These are phyloP conservation scores for Menidia menidia DNA, from an alignment of 2,797 vertebrate species.

Conservation along the genomic window DNA sequence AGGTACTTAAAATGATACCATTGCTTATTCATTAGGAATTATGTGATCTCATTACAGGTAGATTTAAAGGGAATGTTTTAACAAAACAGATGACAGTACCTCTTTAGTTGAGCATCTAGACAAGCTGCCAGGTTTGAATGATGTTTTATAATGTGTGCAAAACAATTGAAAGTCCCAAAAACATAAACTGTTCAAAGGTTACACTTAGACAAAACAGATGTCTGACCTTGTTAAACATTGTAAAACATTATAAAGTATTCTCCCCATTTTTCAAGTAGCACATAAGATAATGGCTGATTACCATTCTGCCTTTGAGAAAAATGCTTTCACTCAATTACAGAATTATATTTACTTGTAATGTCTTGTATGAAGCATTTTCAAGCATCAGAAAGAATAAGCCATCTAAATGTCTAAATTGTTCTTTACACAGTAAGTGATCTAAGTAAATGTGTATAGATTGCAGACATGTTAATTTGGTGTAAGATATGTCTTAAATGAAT, in stretches of 20 bases:
- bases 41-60: neutral
- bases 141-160: neutral
- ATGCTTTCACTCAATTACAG: neutral
- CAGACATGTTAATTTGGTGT: neutral
- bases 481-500: conserved; percentile 2
- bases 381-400: neutral
- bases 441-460: too few relatives aligned
- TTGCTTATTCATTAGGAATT: neutral
- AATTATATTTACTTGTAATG: too few relatives aligned
- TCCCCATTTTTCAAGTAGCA: neutral
- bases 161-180: neutral
- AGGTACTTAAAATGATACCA: neutral
- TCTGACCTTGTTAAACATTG: neutral
- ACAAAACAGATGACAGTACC: neutral
- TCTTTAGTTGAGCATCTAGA: neutral
- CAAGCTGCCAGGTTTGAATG: neutral
- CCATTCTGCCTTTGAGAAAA: neutral
- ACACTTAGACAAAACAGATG: neutral
- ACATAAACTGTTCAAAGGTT: neutral
- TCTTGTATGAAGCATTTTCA: neutral
- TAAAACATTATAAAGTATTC: neutral
- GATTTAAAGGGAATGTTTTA: too few relatives aligned
- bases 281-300: neutral
- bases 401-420: neutral
- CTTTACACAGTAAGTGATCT: neutral